Conservation (phyloP, 1,140 invertebrate species). For the Cotesia typhae region DNA sequence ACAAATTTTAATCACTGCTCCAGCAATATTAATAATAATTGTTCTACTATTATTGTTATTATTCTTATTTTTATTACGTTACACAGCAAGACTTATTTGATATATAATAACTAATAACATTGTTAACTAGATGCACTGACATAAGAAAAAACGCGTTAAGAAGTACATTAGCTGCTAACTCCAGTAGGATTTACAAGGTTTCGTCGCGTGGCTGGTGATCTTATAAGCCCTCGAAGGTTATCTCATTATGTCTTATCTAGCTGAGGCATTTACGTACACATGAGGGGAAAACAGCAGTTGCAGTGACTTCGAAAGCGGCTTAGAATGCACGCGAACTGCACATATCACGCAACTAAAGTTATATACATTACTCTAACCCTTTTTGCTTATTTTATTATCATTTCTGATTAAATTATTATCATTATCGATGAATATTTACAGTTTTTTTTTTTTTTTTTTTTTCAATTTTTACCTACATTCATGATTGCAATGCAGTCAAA, state of each 20-base stretch:
- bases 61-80: too few relatives aligned
- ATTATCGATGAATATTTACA: constrained; percentile 26
- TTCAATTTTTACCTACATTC: neutral
- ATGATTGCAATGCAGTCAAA: too few relatives aligned
- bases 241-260: constrained; percentile 49
- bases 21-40: constrained; percentile 6
- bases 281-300: constrained; percentile 10
- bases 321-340: constrained; percentile 39
- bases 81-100: neutral
- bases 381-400: constrained; percentile 12
- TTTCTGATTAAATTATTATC: neutral
- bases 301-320: constrained; percentile 29
- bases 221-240: constrained; percentile 46
- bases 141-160: constrained; percentile 4
- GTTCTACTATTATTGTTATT: neutral
- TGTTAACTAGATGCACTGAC: neutral
- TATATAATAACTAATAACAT: neutral
- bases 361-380: constrained; percentile 26
- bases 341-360: constrained; percentile 33
- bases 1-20: neutral
- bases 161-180: constrained; percentile 33
- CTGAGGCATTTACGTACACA: constrained; percentile 35
- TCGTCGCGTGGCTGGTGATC: constrained; percentile 48
- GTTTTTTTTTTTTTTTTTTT: neutral
- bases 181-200: constrained; percentile 45